Evolutionary conservation across 2,797 vertebrate species (phyloP).

Genomic region (Pipistrellus nathusii): DNA sequence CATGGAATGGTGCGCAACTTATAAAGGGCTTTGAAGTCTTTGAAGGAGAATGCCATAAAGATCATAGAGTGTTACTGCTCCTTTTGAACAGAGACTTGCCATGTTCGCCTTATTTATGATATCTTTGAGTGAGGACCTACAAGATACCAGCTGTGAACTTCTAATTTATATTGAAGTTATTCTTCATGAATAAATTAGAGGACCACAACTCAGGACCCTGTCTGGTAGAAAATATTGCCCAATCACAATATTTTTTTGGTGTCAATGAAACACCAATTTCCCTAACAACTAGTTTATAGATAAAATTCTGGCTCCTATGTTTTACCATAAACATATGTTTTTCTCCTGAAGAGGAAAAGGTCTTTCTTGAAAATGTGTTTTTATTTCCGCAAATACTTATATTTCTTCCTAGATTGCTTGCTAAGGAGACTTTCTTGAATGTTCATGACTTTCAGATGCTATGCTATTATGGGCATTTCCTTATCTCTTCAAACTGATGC

Average conservation of each 20-base stretch:
- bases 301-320: background rate
- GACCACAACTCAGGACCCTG: background rate
- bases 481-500: slow-evolving; percentile 6
- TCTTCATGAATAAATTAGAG: background rate
- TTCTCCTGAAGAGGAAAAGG: background rate
- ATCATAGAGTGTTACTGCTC: slow-evolving; percentile 10
- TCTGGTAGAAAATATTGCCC: slow-evolving; percentile 5
- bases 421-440: background rate
- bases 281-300: background rate
- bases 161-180: background rate
- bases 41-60: slow-evolving; percentile 52
- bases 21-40: slow-evolving; percentile 72
- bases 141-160: background rate
- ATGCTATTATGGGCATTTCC: background rate
- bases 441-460: background rate
- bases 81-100: slow-evolving; percentile 60
- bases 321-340: background rate
- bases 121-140: slow-evolving; percentile 25
- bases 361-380: slow-evolving; percentile 31
- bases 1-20: slow-evolving; percentile 57
- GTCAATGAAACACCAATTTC: background rate
- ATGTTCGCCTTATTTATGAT: slow-evolving; percentile 61
- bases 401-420: background rate
- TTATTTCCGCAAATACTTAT: background rate
- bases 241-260: background rate